Base-by-base conservation (phyloP, 2,888 invertebrate species). In the Syritta pipiens region DNA sequence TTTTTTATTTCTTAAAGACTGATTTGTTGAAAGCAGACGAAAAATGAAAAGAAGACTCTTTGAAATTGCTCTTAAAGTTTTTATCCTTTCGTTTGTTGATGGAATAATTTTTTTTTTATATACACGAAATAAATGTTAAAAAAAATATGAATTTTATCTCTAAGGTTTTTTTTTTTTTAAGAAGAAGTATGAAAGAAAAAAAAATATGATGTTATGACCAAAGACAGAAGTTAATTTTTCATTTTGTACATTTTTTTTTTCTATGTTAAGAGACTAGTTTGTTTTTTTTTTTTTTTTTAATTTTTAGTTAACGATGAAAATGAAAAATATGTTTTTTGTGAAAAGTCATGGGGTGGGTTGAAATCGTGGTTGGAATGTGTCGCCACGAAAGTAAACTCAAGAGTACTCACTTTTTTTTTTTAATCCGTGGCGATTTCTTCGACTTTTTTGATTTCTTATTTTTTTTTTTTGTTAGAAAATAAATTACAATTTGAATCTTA, bases 1-100 rank as follows among this genome's bases (percentile, higher is more conserved):
- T 28, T 40, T 28, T 42, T 12, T 19, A 17, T 30, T 51, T 49
- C 24, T 17, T 75, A 51, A 71, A 77, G 76, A 77, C 76, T 77
- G 76, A 71, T 77, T 53, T 59, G 44, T 32, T 49, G 32, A 65
- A 44, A 24, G 35, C 63, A 65, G 57, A 51, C 62, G 46, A 46
- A 37, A 49, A 28, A 40, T 49, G 24, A 28, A 42, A 12, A 44
- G 32, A 49, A 40, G 17, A 37, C 2, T 17, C 7, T 35, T 32
- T 32, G 0, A 5, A 37, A 53, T 63, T 37, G n/a, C 19, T 44
- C 3, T 42, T n/a, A 32, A 59, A 19, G 10, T 5, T n/a, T 35
- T 10, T 1, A 53, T 67, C 67, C 67, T 59, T 67, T 74, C 59
- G 53, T 67, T 51, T 28, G 59, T 59, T 67, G 35, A 44, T n/a